Percentiles rank a stretch among this genome's conserved stretches.
These are phyloP conservation scores for Ophion ellenae DNA, from an alignment of 2,888 invertebrate genomes.

Conservation along the genomic window DNA sequence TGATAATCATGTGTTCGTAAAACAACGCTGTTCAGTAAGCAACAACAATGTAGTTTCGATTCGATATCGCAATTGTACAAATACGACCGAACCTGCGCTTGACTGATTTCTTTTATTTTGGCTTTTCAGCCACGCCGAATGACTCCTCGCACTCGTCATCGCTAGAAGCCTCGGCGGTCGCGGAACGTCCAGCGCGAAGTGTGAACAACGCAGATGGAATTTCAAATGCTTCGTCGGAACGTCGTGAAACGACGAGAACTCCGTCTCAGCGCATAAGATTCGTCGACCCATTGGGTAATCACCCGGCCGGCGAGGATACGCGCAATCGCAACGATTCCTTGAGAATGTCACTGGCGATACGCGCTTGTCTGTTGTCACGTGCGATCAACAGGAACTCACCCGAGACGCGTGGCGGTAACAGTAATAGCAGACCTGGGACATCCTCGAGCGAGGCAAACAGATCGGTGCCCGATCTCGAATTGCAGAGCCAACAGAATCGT, in stretches of 20 bases:
- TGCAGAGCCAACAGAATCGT: conserved; percentile 69
- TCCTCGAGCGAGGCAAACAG: conserved; percentile 67
- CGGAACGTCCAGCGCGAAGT: conserved; percentile 27
- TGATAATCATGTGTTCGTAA: too few species aligned
- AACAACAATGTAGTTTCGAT: too few species aligned
- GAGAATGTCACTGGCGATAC: conserved; percentile 65
- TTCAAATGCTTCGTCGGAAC: conserved; percentile 21
- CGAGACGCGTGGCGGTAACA: conserved; percentile 4
- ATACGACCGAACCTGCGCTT: background rate
- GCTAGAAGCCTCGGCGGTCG: conserved; percentile 1
- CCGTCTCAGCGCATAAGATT: conserved; percentile 51
- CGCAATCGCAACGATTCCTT: conserved; percentile 53
- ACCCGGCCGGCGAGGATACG: conserved; percentile 21
- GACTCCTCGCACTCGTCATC: background rate
- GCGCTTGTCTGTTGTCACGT: conserved; percentile 62
- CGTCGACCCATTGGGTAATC: conserved; percentile 34
- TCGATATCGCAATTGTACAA: too few species aligned
- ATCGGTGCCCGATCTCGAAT: conserved; percentile 67
- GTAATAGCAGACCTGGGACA: conserved; percentile 16
- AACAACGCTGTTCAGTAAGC: too few species aligned
- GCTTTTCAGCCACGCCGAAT: conserved; percentile 15
- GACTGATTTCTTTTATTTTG: background rate
- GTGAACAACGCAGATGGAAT: background rate
- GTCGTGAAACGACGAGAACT: conserved; percentile 36
- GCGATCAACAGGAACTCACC: conserved; percentile 51